A percentile compares a stretch with the other conserved stretches of the same genome.
Conservation (phyloP, 2,797 vertebrate genomes). For the Periophthalmus magnuspinnatus region DNA sequence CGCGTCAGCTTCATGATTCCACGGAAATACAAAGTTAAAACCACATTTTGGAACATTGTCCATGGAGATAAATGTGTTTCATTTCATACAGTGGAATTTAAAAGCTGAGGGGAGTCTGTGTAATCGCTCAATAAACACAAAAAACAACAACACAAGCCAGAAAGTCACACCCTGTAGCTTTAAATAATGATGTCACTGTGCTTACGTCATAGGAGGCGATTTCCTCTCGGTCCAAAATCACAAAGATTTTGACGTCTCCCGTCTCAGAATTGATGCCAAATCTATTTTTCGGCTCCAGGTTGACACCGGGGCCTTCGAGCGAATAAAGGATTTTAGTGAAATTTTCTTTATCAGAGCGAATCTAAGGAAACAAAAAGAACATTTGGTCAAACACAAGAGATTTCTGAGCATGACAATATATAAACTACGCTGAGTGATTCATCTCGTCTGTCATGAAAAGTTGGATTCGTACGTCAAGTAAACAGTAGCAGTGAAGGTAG, state of each 20-base stretch:
- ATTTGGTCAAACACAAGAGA: not conserved
- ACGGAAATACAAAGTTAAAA: too few species aligned
- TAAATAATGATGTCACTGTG: not conserved
- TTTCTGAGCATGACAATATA: not conserved
- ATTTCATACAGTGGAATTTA: too few species aligned
- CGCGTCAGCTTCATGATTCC: too few species aligned
- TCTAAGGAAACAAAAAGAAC: conserved; percentile 71
- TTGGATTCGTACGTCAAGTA: not conserved
- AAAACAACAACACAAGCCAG: too few species aligned
- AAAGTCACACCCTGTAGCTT: too few species aligned
- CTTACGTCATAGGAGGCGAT: conserved; percentile 82
- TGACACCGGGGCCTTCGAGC: conserved; percentile 81
- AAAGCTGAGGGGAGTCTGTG: too few species aligned
- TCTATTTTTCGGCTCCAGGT: conserved; percentile 65
- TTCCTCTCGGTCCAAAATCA: conserved; percentile 86
- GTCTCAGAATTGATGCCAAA: conserved; percentile 76
- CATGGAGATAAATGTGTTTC: too few species aligned
- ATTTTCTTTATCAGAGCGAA: conserved; percentile 85
- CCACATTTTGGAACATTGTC: too few species aligned
- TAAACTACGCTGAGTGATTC: not conserved
- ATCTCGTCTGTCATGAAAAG: not conserved
- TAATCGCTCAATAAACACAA: too few species aligned
- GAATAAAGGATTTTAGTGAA: conserved; percentile 68
- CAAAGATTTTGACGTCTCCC: conserved; percentile 81
- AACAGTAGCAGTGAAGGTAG: too few species aligned